Conservation (phyloP, 1,140 invertebrate species). For the Planococcus citri region DNA sequence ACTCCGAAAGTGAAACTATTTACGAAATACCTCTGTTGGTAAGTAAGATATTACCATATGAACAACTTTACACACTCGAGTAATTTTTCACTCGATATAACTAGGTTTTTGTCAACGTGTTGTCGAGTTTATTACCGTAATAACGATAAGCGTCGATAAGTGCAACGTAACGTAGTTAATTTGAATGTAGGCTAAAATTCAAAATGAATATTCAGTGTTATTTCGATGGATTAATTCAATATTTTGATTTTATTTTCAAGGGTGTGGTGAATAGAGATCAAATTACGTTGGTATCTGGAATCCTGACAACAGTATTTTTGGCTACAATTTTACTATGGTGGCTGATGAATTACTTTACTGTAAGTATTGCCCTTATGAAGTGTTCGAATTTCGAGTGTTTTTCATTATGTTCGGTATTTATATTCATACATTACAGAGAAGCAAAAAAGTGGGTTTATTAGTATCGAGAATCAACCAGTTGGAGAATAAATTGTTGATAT, state of each 20-base stretch:
- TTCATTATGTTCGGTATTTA: too few species aligned
- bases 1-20: neutral
- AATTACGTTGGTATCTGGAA: neutral
- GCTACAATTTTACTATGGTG: too few species aligned
- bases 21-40: neutral
- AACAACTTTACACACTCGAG: neutral
- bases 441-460: neutral
- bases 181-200: too few species aligned
- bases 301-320: neutral
- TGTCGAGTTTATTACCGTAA: neutral
- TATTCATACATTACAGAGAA: neutral
- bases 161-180: too few species aligned
- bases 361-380: too few species aligned
- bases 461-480: neutral
- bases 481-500: neutral
- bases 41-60: neutral
- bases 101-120: neutral
- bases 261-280: neutral
- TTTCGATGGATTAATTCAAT: neutral
- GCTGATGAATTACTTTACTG: too few species aligned
- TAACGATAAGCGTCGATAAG: neutral
- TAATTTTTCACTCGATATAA: neutral
- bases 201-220: too few species aligned
- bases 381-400: too few species aligned
- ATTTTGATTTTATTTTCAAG: neutral